Base-by-base conservation (phyloP, 2,888 invertebrate species). In the Diadromus collaris region DNA sequence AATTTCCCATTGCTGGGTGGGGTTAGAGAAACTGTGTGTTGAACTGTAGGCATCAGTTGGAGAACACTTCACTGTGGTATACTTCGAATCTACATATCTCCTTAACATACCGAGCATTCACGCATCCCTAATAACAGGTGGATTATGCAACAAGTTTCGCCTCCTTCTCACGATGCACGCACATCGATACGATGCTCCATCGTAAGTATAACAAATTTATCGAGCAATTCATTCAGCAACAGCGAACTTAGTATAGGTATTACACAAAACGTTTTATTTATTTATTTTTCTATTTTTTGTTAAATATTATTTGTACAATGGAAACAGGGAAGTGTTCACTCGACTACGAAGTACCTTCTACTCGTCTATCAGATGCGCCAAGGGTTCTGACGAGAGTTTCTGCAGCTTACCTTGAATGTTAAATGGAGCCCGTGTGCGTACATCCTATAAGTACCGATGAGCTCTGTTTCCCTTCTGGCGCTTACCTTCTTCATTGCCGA, bases 131-230 rank as follows among this genome's bases (percentile, higher is more conserved):
- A 38, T 54, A 54, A 54, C 51, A 27, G 1, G 34, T 67, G 54
- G 54, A 67, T 38, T 54, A 54, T 56, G 24, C 54, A 56, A 56
- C 73, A 65, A 73, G 65, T 67, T 56, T 46, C 46, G 46, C 10
- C n/a, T 10, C 1, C 51, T 24, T 29, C 54, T 6, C 38, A 16
- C 38, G 16, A 38, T 10, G 29, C 54, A 7, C 54, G 29, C 27
- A 56, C 16, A 29, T 56, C 27, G 27, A 56, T 56, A 27, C 3
- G 4, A n/a, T 56, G 27, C 16, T n/a, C 6, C 16, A 6, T 56
- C 7, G 4, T 27, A 16, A 56, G 29, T 56, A 56, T 56, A 16
- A 51, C 24, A 51, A 51, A 24, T 9, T 51, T 5, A 21, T 44
- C 44, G 44, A 44, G 44, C 44, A n/a, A n/a, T n/a, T n/a, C n/a